Evolutionary conservation across 2,113 vertebrate genomes (phyloP).

Genomic region (Epinephelus moara): DNA sequence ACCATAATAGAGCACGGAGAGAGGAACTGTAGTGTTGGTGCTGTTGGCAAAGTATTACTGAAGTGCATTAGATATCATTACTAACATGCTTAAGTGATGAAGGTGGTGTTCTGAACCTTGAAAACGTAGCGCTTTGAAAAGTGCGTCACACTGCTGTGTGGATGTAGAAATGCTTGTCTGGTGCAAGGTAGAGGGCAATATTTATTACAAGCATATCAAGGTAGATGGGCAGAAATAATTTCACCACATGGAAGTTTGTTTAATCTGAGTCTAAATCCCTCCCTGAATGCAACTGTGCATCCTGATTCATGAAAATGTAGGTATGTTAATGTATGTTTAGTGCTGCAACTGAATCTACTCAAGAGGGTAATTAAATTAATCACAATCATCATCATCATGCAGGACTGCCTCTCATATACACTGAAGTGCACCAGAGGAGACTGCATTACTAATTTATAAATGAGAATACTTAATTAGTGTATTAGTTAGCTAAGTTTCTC

Average conservation of each 20-base stretch:
- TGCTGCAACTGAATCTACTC: neutral
- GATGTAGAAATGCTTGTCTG: constrained; percentile 17
- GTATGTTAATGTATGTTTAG: constrained; percentile 13
- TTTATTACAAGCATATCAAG: neutral
- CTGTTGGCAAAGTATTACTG: constrained; percentile 39
- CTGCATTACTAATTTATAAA: constrained; percentile 19
- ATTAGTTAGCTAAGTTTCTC: neutral
- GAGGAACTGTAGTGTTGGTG: constrained; percentile 31
- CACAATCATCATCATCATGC: constrained; percentile 28
- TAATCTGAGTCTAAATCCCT: constrained; percentile 1
- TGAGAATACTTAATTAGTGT: constrained; percentile 29
- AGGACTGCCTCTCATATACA: constrained; percentile 9
- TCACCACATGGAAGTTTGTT: constrained; percentile 4
- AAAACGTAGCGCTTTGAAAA: constrained; percentile 1
- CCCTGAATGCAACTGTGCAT: neutral
- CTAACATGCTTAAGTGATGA: constrained; percentile 18
- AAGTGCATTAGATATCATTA: constrained; percentile 40
- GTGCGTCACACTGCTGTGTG: neutral
- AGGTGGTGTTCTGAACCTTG: constrained; percentile 3
- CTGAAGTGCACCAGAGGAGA: constrained; percentile 17
- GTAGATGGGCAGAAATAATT: neutral
- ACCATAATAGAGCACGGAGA: constrained; percentile 36
- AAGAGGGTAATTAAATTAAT: constrained; percentile 41
- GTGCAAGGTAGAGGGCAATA: neutral
- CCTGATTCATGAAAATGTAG: neutral